phyloP scores from a whole-genome alignment of 2,113 vertebrate species.

The Amblyornis subalaris region DNA sequence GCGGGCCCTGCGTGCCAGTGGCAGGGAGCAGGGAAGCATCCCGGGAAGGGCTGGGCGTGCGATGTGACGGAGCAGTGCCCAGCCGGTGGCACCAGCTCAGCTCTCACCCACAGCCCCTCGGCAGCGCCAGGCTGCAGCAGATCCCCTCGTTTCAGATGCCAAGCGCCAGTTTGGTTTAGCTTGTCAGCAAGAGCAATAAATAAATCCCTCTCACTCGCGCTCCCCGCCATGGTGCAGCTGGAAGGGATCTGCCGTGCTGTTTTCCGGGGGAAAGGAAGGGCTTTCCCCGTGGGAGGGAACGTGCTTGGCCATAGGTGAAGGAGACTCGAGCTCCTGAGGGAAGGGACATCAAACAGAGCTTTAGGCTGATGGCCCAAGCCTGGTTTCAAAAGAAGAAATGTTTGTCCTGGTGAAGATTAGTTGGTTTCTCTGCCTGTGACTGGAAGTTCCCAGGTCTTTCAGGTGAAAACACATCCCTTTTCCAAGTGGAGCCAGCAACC shows the following conservation, averaged over 20 bases:
- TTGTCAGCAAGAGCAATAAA: conserved; percentile 12
- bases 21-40: accelerated
- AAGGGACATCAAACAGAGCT: background rate
- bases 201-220: background rate
- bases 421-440: background rate
- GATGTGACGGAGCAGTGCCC: accelerated
- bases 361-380: background rate
- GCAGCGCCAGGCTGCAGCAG: background rate
- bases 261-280: background rate
- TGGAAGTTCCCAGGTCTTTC: background rate
- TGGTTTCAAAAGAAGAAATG: background rate
- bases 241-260: background rate
- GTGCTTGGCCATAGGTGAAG: background rate
- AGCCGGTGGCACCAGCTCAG: background rate
- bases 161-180: background rate
- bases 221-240: background rate
- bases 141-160: background rate
- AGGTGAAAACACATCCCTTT: background rate
- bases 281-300: background rate
- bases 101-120: background rate
- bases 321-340: background rate
- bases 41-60: accelerated
- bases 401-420: background rate
- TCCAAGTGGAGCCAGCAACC: background rate
- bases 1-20: accelerated